Conservation (phyloP, 2,888 invertebrate species). For the Callyntrura sp. region DNA sequence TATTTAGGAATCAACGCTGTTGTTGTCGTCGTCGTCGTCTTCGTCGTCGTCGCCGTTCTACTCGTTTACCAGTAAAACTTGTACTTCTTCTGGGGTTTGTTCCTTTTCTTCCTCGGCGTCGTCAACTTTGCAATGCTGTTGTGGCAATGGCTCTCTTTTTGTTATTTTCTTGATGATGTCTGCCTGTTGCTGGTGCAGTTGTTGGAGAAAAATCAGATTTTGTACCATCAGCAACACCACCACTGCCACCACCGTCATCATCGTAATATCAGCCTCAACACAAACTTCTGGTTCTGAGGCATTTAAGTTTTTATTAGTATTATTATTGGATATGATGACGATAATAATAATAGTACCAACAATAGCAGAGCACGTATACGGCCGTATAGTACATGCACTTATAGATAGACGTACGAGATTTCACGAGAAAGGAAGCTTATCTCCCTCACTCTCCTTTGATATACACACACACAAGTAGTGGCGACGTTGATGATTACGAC, state of each 20-base stretch:
- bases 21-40: background rate
- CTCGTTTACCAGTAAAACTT: background rate
- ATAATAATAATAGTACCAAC: no score
- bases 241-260: conserved; percentile 2
- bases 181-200: conserved; percentile 35
- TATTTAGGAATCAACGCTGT: background rate
- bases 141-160: background rate
- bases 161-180: conserved; percentile 29
- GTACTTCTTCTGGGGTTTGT: background rate
- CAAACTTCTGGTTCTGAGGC: conserved; percentile 2
- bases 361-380: no score
- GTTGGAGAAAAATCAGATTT: conserved; percentile 19
- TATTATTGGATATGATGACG: no score
- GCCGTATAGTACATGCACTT: no score
- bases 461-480: background rate
- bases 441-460: no score
- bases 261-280: background rate
- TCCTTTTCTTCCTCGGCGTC: background rate
- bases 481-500: conserved; percentile 30
- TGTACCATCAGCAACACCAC: background rate
- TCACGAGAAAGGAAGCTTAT: no score
- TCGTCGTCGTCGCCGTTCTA: background rate
- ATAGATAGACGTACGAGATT: no score
- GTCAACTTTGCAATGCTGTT: background rate
- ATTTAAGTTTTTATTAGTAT: background rate